phyloP scores from a whole-genome alignment of 2,113 vertebrate species.

The Tretioscincus oriximinensis region DNA sequence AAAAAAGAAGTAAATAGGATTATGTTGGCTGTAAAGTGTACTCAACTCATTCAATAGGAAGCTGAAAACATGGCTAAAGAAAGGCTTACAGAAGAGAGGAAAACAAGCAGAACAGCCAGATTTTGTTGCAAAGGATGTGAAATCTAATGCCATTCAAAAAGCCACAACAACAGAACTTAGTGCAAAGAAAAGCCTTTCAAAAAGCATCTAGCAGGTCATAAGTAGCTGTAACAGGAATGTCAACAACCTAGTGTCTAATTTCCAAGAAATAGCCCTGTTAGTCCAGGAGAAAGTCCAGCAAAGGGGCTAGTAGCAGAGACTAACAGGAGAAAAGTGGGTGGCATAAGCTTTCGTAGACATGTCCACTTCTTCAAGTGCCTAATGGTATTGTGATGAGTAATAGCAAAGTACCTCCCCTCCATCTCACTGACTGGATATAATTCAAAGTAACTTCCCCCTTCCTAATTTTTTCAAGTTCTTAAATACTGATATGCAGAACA shows the following conservation, averaged over 20 bases:
- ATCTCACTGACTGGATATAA: not conserved
- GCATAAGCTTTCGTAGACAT: too few species aligned
- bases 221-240: conserved; percentile 39
- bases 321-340: too few species aligned
- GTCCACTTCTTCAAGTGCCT: too few species aligned
- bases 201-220: conserved; percentile 24
- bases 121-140: conserved; percentile 51
- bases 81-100: conserved; percentile 21
- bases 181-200: conserved; percentile 37
- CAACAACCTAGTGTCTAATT: too few species aligned
- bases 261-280: too few species aligned
- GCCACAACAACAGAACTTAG: conserved; percentile 45
- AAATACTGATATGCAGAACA: not conserved
- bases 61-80: conserved; percentile 38
- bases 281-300: too few species aligned
- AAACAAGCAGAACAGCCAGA: conserved; percentile 54
- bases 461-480: not conserved
- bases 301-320: too few species aligned
- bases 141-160: conserved; percentile 45
- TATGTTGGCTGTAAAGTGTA: conserved; percentile 41
- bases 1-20: conserved; percentile 61
- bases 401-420: not conserved
- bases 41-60: conserved; percentile 31
- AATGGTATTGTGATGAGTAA: rapidly evolving
- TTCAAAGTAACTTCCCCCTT: not conserved